Conservation (phyloP, 2,113 vertebrate species). For the Brachyistius frenatus region DNA sequence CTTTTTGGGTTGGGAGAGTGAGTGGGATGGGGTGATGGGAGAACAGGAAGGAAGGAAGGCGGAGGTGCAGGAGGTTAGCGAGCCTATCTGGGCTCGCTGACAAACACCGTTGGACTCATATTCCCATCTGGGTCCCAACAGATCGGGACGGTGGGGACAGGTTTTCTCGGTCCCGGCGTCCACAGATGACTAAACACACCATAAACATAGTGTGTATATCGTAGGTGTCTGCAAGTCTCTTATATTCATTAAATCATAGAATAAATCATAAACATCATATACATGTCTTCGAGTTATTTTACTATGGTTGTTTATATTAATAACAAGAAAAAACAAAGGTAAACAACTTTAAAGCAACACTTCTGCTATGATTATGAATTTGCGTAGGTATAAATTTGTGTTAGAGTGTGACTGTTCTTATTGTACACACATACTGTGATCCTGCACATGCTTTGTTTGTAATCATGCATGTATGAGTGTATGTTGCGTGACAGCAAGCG, state of each 20-base stretch:
- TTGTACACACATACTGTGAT: not conserved
- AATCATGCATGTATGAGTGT: too few species aligned
- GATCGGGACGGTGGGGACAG: slow-evolving; percentile 46
- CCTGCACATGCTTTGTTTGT: not conserved
- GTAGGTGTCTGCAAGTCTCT: slow-evolving; percentile 25
- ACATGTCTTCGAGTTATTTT: not conserved
- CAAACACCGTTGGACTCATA: slow-evolving; percentile 61
- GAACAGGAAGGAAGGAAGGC: slow-evolving; percentile 44
- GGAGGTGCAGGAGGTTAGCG: slow-evolving; percentile 61
- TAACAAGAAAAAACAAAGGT: not conserved
- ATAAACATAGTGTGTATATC: slow-evolving; percentile 13
- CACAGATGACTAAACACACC: slow-evolving; percentile 50
- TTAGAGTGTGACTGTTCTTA: too few species aligned
- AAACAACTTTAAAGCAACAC: not conserved
- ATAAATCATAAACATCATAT: slow-evolving; percentile 1
- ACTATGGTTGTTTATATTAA: not conserved
- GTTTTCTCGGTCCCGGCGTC: slow-evolving; percentile 41
- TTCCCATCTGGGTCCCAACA: slow-evolving; percentile 68
- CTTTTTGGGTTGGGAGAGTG: slow-evolving; percentile 61
- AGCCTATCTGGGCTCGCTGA: slow-evolving; percentile 63
- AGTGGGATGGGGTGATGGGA: slow-evolving; percentile 47
- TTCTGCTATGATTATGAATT: not conserved
- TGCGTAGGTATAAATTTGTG: not conserved
- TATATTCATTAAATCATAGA: slow-evolving; percentile 23
- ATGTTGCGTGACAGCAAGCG: too few species aligned